Base-by-base conservation (phyloP, 2,797 vertebrate genomes). In the Spondyliosoma cantharus region DNA sequence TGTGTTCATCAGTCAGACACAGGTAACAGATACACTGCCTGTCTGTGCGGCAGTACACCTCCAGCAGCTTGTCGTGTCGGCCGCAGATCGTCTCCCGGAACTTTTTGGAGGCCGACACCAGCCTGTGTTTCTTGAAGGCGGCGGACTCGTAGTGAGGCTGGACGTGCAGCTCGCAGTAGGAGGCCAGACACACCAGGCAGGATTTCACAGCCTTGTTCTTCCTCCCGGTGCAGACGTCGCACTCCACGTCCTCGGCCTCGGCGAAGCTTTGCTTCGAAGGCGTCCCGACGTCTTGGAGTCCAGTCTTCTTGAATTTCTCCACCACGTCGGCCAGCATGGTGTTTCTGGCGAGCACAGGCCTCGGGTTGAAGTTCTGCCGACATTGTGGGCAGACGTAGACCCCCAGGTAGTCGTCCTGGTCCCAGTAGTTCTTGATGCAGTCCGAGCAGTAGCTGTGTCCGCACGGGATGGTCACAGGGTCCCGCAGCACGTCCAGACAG, bases 111-210 rank as follows among this genome's bases (percentile, higher is more conserved):
- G 97, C 96, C 0, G 87, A 67, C 70, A 95, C 95, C 76, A 99
- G 93, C 77, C 87, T 93, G 95, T 99, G 98, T 78, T 95, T 96
- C 86, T 87, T 95, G 88, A 98, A 98, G 0, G 96, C 96, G 0
- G 95, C 93, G 4, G 96, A 97, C 15, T 97, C 95, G 82, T 91
- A 92, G 93, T 99, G 98, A 0, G 97, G 97, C 90, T 77, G 91
- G 42, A 99, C 87, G 93, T 99, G 97, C 29, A 95, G 83, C 3
- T 91, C 68, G 87, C 98, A 99, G 95, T 97, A 99, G 15, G 97
- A 97, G 15, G 96, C 97, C 94, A 97, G 91, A 87, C 98, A 99
- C 79, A 97, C 96, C 53, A 99, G 94, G 67, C 98, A 99, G 0
- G 97, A 98, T 85, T 92, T 95, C 32, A 87, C 84, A 0, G 97